Conservation (phyloP, 2,888 invertebrate species). For the Trissoscelio sp. region DNA sequence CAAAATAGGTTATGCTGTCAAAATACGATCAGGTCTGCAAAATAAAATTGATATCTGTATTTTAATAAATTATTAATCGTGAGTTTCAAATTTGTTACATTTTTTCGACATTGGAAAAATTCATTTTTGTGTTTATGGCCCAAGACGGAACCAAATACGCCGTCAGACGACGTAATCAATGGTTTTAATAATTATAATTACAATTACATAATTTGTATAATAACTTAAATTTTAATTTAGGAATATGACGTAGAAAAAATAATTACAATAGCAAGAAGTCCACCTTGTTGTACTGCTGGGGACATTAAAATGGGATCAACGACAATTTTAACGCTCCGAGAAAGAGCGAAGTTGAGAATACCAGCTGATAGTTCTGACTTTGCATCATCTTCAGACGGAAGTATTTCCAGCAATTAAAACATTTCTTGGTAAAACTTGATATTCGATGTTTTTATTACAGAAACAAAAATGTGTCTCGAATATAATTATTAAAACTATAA, state of each 20-base stretch:
- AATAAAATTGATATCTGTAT: conserved; percentile 13
- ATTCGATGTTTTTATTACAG: neutral
- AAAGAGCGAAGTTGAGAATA: conserved; percentile 71
- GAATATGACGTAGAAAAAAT: conserved; percentile 64
- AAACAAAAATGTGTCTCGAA: neutral
- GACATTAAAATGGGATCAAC: conserved; percentile 76
- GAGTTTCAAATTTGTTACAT: conserved; percentile 47
- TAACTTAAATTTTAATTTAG: conserved; percentile 15
- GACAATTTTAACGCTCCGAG: conserved; percentile 77
- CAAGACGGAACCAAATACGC: conserved; percentile 25
- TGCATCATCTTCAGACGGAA: neutral
- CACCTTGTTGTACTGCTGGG: conserved; percentile 67
- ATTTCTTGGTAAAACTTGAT: neutral
- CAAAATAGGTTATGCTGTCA: conserved; percentile 40
- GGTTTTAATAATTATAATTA: neutral
- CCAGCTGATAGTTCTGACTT: conserved; percentile 33
- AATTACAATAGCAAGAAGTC: conserved; percentile 77
- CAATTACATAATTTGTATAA: neutral
- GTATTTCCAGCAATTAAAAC: conserved; percentile 7
- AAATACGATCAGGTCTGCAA: neutral
- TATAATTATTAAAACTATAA: too few species aligned
- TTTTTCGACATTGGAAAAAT: conserved; percentile 57
- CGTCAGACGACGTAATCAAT: conserved; percentile 51
- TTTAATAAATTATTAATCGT: conserved; percentile 34
- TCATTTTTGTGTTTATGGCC: conserved; percentile 50